phyloP scores from a whole-genome alignment of 2,888 invertebrate genomes.

The Acanthosoma haemorrhoidale region DNA sequence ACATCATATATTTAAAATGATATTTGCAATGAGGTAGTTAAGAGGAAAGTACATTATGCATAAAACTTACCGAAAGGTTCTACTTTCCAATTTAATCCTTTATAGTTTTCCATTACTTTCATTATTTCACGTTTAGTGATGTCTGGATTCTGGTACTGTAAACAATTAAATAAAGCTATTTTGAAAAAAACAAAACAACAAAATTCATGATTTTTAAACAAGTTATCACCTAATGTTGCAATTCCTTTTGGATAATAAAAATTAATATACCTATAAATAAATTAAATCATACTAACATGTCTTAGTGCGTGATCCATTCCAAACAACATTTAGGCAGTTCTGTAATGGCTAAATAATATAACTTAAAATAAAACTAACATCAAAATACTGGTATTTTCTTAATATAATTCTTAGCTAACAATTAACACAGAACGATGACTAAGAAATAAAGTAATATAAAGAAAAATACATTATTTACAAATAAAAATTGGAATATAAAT shows the following conservation, averaged over 20 bases:
- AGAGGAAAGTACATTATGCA: slow-evolving; percentile 5
- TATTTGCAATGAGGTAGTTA: background rate
- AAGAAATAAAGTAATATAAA: too few relatives aligned
- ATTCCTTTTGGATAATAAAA: background rate
- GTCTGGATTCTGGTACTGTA: slow-evolving; percentile 66
- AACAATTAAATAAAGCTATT: slow-evolving; percentile 38
- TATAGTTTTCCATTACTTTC: slow-evolving; percentile 59
- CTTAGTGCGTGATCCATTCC: slow-evolving; percentile 19
- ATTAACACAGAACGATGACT: too few relatives aligned
- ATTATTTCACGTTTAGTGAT: slow-evolving; percentile 62
- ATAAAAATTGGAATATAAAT: too few relatives aligned
- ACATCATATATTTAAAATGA: background rate
- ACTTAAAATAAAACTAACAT: too few relatives aligned
- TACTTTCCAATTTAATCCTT: slow-evolving; percentile 58
- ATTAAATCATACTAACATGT: background rate
- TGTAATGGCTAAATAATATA: too few relatives aligned
- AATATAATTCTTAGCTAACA: too few relatives aligned
- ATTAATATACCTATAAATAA: too few relatives aligned
- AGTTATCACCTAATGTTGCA: background rate
- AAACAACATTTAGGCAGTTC: slow-evolving; percentile 23
- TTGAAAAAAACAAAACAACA: background rate
- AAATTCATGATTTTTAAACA: background rate
- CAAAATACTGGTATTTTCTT: too few relatives aligned
- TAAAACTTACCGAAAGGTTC: slow-evolving; percentile 63
- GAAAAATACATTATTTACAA: too few relatives aligned